Conservation (phyloP, 2,888 invertebrate genomes). For the Drymonia ruficornis region DNA sequence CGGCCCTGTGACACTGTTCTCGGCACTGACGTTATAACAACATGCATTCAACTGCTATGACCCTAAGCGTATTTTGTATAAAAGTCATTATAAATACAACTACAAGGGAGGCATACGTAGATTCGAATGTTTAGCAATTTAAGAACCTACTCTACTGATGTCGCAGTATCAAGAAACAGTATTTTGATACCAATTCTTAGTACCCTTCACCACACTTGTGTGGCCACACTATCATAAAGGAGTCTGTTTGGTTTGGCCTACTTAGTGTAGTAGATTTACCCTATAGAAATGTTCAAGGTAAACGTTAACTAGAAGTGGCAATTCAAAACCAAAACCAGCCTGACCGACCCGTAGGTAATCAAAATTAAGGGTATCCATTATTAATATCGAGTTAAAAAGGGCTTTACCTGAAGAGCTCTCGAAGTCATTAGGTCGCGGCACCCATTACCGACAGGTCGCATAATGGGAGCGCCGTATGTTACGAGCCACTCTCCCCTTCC, state of each 20-base stretch:
- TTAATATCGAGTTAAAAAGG: constrained; percentile 66
- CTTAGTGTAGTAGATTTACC: too few relatives aligned
- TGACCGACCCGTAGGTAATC: constrained; percentile 29
- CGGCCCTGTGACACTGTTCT: constrained; percentile 18
- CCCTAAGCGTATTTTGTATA: not conserved
- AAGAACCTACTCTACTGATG: too few relatives aligned
- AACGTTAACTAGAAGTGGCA: too few relatives aligned
- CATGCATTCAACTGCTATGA: constrained; percentile 20
- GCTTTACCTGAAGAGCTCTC: constrained; percentile 63
- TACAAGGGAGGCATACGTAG: too few relatives aligned
- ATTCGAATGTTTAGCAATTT: too few relatives aligned
- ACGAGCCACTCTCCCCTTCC: constrained; percentile 41
- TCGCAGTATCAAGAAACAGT: too few relatives aligned
- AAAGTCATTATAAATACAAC: not conserved
- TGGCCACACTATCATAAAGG: too few relatives aligned
- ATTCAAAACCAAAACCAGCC: constrained; percentile 1
- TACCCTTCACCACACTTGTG: too few relatives aligned
- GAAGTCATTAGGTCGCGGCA: constrained; percentile 60
- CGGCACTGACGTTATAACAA: constrained; percentile 25
- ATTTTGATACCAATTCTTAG: too few relatives aligned
- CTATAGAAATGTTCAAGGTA: too few relatives aligned
- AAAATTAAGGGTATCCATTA: constrained; percentile 56
- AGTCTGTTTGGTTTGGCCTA: too few relatives aligned
- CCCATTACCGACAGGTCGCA: constrained; percentile 59
- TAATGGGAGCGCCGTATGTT: constrained; percentile 65